A percentile compares a stretch with the other conserved stretches of the same genome.
Evolutionary conservation across 2,888 invertebrate species (phyloP).

Genomic region (Epirrita christyi): DNA sequence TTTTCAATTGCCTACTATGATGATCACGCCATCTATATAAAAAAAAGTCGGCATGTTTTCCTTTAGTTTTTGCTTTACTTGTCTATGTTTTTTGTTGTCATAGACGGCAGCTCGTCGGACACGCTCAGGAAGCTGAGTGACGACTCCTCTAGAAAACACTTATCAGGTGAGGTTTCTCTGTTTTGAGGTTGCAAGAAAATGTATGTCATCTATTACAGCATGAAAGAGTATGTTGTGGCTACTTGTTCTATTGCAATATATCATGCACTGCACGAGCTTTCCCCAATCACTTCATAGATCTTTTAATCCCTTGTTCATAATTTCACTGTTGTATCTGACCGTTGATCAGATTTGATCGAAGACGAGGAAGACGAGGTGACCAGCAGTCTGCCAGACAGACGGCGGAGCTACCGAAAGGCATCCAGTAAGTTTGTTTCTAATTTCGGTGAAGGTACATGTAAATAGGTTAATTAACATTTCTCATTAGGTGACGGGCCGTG

Average conservation of each 20-base stretch:
- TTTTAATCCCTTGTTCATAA: slow-evolving; percentile 53
- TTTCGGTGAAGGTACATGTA: slow-evolving; percentile 31
- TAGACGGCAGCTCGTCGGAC: slow-evolving; percentile 82
- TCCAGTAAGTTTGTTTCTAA: slow-evolving; percentile 80
- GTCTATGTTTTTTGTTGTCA: slow-evolving; percentile 77
- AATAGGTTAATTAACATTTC: slow-evolving; percentile 16
- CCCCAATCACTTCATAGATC: slow-evolving; percentile 39
- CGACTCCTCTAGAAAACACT: slow-evolving; percentile 82
- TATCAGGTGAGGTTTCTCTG: slow-evolving; percentile 72
- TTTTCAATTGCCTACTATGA: slow-evolving; percentile 45
- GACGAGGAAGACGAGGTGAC: slow-evolving; percentile 83
- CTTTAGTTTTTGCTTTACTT: slow-evolving; percentile 76
- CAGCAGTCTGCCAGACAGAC: slow-evolving; percentile 76
- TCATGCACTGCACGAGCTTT: slow-evolving; percentile 39
- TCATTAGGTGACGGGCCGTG: slow-evolving; percentile 35
- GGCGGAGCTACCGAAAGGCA: slow-evolving; percentile 79
- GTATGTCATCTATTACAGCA: slow-evolving; percentile 50
- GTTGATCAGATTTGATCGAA: slow-evolving; percentile 83
- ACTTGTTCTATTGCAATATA: slow-evolving; percentile 29
- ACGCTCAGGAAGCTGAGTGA: slow-evolving; percentile 79
- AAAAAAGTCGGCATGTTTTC: slow-evolving; percentile 69
- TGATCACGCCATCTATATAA: slow-evolving; percentile 48
- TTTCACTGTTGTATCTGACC: slow-evolving; percentile 39
- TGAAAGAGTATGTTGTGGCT: slow-evolving; percentile 66
- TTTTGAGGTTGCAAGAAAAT: slow-evolving; percentile 5